Conservation (phyloP, 1,140 invertebrate genomes). For the Diabrotica undecimpunctata region DNA sequence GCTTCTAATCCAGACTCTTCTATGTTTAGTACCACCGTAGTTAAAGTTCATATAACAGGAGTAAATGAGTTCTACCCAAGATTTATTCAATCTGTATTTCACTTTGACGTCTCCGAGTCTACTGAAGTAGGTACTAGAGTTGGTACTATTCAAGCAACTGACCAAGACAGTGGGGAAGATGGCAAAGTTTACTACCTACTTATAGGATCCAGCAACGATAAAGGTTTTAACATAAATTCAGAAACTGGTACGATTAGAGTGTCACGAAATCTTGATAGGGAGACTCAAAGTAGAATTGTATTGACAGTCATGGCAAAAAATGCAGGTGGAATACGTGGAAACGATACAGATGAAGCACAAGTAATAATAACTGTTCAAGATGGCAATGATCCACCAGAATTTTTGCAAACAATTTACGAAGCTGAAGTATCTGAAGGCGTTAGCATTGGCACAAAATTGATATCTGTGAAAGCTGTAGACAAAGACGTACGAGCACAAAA, state of each 20-base stretch:
- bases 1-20: slow-evolving; percentile 84
- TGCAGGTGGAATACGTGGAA: slow-evolving; percentile 83
- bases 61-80: slow-evolving; percentile 91
- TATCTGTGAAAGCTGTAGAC: slow-evolving; percentile 81
- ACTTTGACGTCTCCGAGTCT: slow-evolving; percentile 91
- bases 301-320: slow-evolving; percentile 94
- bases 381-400: slow-evolving; percentile 93
- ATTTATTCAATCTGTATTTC: slow-evolving; percentile 88
- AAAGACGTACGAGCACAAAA: slow-evolving; percentile 89
- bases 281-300: slow-evolving; percentile 85
- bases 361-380: slow-evolving; percentile 91
- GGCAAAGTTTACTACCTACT: slow-evolving; percentile 89
- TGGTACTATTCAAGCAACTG: slow-evolving; percentile 83
- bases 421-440: slow-evolving; percentile 76
- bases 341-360: slow-evolving; percentile 93
- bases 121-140: slow-evolving; percentile 82
- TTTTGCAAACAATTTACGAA: slow-evolving; percentile 72
- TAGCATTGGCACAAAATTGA: slow-evolving; percentile 65
- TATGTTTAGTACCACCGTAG: slow-evolving; percentile 71
- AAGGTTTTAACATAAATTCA: slow-evolving; percentile 83
- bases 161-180: slow-evolving; percentile 88
- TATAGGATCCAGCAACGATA: slow-evolving; percentile 88
- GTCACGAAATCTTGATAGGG: slow-evolving; percentile 77
- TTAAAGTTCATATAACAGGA: slow-evolving; percentile 77
- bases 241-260: slow-evolving; percentile 82